Base-by-base conservation (phyloP, 1,140 invertebrate genomes). In the Nymphalis io region DNA sequence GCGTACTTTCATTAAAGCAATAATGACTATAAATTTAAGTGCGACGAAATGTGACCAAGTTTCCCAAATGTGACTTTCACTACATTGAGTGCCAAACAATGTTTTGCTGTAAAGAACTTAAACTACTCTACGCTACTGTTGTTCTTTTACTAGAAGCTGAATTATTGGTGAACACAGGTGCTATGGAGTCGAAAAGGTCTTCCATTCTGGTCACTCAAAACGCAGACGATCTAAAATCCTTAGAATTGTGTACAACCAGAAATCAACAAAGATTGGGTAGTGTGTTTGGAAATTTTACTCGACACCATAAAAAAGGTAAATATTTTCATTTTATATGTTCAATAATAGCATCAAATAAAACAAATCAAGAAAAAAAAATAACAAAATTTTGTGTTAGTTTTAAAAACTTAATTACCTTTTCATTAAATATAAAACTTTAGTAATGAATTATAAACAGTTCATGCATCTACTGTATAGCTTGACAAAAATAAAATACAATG, bases 11-110 rank as follows among this genome's bases (percentile, higher is more conserved):
- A 27, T 55, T 27, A 11, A 51, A 72, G 68, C 71, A 85, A 88
- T 79, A 88, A 89, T 89, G 87, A 91, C 86, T 83, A 91, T 89
- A 76, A 89, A 91, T 78, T 82, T 91, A 78, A 89, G 87, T 86
- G 79, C 70, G 48, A 73, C 70, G 71, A 66, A 61, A 79, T 76
- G 82, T 87, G 73, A 85, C 68, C 53, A 71, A 66, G 61, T 72
- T 80, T 61, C 69, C 68, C 84, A 76, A 84, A 86, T 87, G 86
- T 89, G 85, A 88, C 80, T 71, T 72, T 81, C 66, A 75, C 68
- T 62, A 72, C 13, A 57, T 68, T 64, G 64, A 85, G 87, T 89
- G 85, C 84, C 89, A 89, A 91, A 87, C 88, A 88, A 91, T 91
- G 89, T 87, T 83, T 88, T 88, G 81, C 85, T 84, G 85, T 84